Percentiles rank a stretch among this genome's conserved stretches.
phyloP scores from a whole-genome alignment of 2,888 invertebrate genomes.

The Pristionchus mayeri region DNA sequence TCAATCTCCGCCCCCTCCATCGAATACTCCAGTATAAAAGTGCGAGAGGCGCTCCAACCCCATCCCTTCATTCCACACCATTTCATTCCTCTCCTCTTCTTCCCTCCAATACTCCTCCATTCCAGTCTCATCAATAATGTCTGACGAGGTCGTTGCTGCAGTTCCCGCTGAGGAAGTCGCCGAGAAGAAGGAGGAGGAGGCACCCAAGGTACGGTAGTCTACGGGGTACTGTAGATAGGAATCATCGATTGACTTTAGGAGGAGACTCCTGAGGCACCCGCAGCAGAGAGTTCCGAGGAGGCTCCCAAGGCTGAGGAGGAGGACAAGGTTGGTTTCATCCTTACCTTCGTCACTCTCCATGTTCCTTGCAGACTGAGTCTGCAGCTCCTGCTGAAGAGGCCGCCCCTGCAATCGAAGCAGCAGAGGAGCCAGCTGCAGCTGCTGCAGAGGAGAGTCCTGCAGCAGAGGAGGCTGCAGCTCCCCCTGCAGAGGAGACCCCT shows the following conservation, averaged over 20 bases:
- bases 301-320: not conserved
- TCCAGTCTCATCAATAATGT: constrained; percentile 21
- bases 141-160: constrained; percentile 22
- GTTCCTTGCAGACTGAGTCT: not conserved
- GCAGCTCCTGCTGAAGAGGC: not conserved
- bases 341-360: not conserved
- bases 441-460: not conserved
- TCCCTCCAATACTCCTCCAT: not conserved
- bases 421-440: not conserved
- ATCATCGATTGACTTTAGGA: not conserved
- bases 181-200: constrained; percentile 22
- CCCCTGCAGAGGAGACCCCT: not conserved
- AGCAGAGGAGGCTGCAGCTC: not conserved
- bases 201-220: not conserved
- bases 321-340: not conserved
- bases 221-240: not conserved
- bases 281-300: not conserved
- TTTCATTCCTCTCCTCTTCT: not conserved
- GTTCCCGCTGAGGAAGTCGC: not conserved
- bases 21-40: constrained; percentile 19
- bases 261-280: not conserved
- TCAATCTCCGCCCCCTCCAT: not conserved
- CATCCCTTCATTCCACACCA: constrained; percentile 10
- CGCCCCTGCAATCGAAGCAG: not conserved
- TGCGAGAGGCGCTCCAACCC: not conserved